Conservation (phyloP, 1,140 invertebrate genomes). For the Aphidius ervi region DNA sequence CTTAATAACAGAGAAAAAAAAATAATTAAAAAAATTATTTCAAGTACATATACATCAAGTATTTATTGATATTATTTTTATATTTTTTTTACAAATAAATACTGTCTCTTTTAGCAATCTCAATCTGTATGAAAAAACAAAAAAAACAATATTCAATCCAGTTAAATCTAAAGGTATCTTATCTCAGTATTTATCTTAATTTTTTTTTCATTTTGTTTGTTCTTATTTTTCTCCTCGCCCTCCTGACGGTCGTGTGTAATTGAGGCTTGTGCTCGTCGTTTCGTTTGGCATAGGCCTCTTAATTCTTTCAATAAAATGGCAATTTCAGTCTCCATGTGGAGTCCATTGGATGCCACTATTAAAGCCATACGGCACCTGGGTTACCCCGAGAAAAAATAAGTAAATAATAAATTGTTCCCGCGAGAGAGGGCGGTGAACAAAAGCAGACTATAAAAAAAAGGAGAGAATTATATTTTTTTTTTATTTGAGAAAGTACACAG, state of each 20-base stretch:
- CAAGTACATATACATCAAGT: too few species aligned
- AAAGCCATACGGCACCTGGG: slow-evolving; percentile 35
- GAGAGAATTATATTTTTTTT: not conserved
- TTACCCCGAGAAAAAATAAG: slow-evolving; percentile 30
- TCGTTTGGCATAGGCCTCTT: slow-evolving; percentile 32
- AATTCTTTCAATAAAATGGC: slow-evolving; percentile 42
- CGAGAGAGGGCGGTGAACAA: slow-evolving; percentile 14
- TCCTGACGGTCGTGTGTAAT: not conserved
- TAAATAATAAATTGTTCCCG: slow-evolving; percentile 26
- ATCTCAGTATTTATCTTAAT: too few species aligned
- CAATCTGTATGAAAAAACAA: too few species aligned
- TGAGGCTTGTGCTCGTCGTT: too few species aligned
- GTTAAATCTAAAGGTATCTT: too few species aligned
- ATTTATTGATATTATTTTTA: too few species aligned
- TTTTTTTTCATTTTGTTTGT: too few species aligned
- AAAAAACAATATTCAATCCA: too few species aligned
- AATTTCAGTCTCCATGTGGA: slow-evolving; percentile 26
- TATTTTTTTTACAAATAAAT: too few species aligned
- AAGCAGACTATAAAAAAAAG: slow-evolving; percentile 9
- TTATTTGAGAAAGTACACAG: not conserved
- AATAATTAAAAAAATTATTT: too few species aligned
- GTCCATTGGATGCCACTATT: slow-evolving; percentile 37
- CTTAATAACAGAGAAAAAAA: too few species aligned
- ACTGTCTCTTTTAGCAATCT: too few species aligned
- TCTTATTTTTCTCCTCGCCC: not conserved